These are phyloP conservation scores for Oplegnathus fasciatus DNA, from an alignment of 2,113 vertebrate genomes.

Conservation along the genomic window DNA sequence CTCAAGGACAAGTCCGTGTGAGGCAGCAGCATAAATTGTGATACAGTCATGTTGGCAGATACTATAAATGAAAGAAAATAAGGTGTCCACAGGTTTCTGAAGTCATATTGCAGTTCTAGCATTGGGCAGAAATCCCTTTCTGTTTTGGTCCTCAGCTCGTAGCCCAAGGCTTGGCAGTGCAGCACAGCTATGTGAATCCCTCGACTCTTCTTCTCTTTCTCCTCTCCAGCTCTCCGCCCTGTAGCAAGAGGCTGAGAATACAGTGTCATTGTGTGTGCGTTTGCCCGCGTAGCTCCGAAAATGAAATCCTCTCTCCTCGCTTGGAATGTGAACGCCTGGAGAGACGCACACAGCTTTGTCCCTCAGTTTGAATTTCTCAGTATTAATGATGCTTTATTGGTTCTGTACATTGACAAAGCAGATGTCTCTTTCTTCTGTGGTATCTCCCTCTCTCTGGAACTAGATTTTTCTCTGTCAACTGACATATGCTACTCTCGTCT, in stretches of 20 bases:
- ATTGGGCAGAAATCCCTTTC: constrained; percentile 37
- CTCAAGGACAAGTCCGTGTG: constrained; percentile 8
- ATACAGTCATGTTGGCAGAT: constrained; percentile 10
- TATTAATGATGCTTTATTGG: neutral
- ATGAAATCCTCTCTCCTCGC: constrained; percentile 20
- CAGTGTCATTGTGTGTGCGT: constrained; percentile 32
- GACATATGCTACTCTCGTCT: neutral
- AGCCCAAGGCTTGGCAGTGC: constrained; percentile 52
- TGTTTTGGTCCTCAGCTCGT: constrained; percentile 54
- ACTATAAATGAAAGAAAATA: constrained; percentile 24
- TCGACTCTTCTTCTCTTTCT: constrained; percentile 12
- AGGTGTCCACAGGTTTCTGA: constrained; percentile 23
- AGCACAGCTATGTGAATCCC: constrained; percentile 46
- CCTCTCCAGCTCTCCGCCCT: constrained; percentile 34
- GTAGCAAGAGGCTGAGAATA: constrained; percentile 32
- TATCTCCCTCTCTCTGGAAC: neutral
- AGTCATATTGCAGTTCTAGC: constrained; percentile 19
- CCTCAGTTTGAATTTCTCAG: neutral
- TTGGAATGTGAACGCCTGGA: constrained; percentile 10
- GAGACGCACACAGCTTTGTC: neutral
- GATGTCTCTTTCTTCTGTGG: neutral
- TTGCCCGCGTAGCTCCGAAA: neutral
- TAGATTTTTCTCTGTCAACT: neutral
- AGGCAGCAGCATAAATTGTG: constrained; percentile 14
- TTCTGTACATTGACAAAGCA: neutral